Evolutionary conservation across 2,888 invertebrate species (phyloP), one percentile per base, ranked within the genome.

Genomic region (Entomobrya multifasciata): DNA sequence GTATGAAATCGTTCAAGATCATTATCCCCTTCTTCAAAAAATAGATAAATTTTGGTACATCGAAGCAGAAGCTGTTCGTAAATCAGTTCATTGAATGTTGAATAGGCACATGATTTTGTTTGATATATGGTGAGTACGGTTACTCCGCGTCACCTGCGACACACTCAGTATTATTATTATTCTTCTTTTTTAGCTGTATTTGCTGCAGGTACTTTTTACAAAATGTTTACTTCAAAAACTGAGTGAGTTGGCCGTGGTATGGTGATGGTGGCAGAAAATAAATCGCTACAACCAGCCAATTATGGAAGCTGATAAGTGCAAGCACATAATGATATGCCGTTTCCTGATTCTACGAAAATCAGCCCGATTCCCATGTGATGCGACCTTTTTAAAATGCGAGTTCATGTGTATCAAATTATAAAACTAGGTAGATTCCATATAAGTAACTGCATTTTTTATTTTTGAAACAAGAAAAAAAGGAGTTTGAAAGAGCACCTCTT

Each of bases 291-390:
- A 74, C 52, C 30, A 76, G 49, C 85, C 85, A 86, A 86, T 86
- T 86, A 86, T 86, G 85, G 85, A 86, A 86, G 79, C 72, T 60
- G 85, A 86, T 86, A 86, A 86, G 79, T 85, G 72, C 67, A 67
- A 74, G 70, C 72, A n/a, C n/a, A 79, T 86, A 76, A 76, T 86
- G 86, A 80, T 74, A 86, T 80, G 86, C 27, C 74, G 65, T 86
- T 86, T 86, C 86, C 86, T 86, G 80, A 86, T 79, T 86, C 85
- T 67, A 72, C 85, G 80, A 86, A 86, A 86, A 74, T 80, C 84
- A 79, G 36, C 72, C 86, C 74, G 80, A 86, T 86, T 86, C 86
- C 80, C 86, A 86, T 80, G 72, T 76, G 22, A 36, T 44, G 36
- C 67, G 80, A 81, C 86, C 80, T 76, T 80, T 72, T 86, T 74